Base-by-base conservation (phyloP, 1,140 invertebrate genomes). In the Trichonephila clavata region DNA sequence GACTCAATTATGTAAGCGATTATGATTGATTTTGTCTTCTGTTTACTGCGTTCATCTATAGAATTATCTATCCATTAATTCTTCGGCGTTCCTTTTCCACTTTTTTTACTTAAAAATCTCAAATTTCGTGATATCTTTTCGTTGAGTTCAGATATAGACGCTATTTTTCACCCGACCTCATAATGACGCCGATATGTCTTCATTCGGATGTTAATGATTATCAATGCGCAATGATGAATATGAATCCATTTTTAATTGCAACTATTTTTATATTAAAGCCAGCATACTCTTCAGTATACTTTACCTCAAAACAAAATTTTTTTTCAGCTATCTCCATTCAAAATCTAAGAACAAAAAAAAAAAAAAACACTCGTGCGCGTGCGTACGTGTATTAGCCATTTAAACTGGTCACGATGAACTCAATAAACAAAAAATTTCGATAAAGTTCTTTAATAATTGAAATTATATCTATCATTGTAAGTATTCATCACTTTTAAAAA, bases 221-320 rank as follows among this genome's bases (percentile, higher is more conserved):
- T 18, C 24, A 77, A 18, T 32, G 71, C 24, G 71, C 27, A 77
- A 77, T 77, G 71, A 77, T 77, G 71, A 77, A 39, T 77, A 77
- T 77, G 71, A 39, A 77, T 77, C 14, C 20, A 32, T 77, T 77
- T 77, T 77, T 77, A 77, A 77, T 39, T 77, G 71, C 27, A 68
- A 32, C 71, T 32, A 18, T 32, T 63, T 63, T 63, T 63, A 18
- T 77, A 77, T 32, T 77, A 32, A 32, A 77, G 32, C 32, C 32
- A 13, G 71, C 3, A 32, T 32, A 39, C 16, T 27, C 71, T 77
- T 32, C 7, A 77, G 14, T 18, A 77, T 32, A 18, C 5, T 32
- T 39, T 39, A 32, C 14, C 32, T 27, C 7, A 13, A 32, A 16
- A 68, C n/a, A 65, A 24, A 68, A 68, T 14, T 68, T 68, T 32